Conservation (phyloP, 2,113 vertebrate genomes). For the Alectura lathami region DNA sequence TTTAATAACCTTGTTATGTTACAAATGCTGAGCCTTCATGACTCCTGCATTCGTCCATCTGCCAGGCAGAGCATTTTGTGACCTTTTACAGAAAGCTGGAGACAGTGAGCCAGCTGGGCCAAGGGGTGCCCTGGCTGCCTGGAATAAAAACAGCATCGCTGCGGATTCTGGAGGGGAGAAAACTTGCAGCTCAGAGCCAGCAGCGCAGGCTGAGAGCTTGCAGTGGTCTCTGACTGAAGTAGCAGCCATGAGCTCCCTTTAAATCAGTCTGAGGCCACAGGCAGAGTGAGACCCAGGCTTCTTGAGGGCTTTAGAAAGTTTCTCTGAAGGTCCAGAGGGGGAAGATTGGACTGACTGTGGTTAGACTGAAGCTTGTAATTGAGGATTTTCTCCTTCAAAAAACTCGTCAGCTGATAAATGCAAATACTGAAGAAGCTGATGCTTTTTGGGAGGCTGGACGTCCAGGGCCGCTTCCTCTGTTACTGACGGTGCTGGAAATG, state of each 20-base stretch:
- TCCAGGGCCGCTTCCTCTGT: background rate
- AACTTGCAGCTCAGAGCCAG: background rate
- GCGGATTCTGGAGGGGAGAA: conserved; percentile 53
- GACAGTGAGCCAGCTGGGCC: conserved; percentile 35
- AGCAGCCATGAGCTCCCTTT: conserved; percentile 2
- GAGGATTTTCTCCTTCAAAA: background rate
- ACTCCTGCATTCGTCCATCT: conserved; percentile 12
- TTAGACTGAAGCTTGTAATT: background rate
- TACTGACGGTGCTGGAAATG: rapidly evolving
- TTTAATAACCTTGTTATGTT: conserved; percentile 6
- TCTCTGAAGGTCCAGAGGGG: background rate
- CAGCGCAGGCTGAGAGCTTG: background rate
- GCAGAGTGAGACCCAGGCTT: background rate
- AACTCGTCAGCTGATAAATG: background rate
- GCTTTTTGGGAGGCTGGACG: background rate
- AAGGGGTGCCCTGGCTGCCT: conserved; percentile 28
- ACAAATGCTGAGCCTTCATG: background rate
- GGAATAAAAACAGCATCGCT: conserved; percentile 22
- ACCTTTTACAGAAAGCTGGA: conserved; percentile 61
- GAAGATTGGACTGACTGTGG: background rate
- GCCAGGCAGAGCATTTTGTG: conserved; percentile 53
- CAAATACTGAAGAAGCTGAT: background rate
- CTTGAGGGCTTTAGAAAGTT: background rate
- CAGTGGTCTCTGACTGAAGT: background rate
- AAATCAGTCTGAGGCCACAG: background rate